Base-by-base conservation (phyloP, 2,113 vertebrate genomes). In the Strigops habroptila region DNA sequence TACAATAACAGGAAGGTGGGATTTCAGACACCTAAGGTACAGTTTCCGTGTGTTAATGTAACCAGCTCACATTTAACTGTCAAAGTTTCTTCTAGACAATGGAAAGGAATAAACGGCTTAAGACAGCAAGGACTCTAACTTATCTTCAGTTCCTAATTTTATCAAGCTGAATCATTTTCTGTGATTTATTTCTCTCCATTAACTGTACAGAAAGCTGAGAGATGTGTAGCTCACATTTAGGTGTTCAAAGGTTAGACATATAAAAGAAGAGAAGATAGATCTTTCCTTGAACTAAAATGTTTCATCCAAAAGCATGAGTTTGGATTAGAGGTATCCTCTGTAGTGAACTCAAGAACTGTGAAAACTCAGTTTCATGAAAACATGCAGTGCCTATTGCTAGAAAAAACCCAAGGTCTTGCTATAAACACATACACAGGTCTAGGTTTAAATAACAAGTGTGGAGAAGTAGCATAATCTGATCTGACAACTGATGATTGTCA, bases 61-160 rank as follows among this genome's bases (percentile, higher is more conserved):
- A 69, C 27, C 44, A 37, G 44, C 55, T 89, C 60, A 43, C 69
- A 68, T 70, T 75, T 55, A 86, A 57, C 78, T 82, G 77, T 78
- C 90, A 71, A 85, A 94, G 57, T 63, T 91, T 92, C 65, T 81
- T 57, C 23, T 0, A 89, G 78, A 93, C 62, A 92, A 93, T 41
- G 81, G 83, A n/a, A 83, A 93, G 88, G 74, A 95, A 89, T 87
- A 86, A 84, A 95, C 23, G 15, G 83, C 89, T 92, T 67, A 43
- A 88, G 90, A 87, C 43, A 82, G 83, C 86, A 87, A 89, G 93
- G 89, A 68, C 65, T 93, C 46, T 70, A 83, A 74, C 19, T 95
- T 84, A 35, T 44, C 89, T 73, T 84, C 74, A 64, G 3, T 59
- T 92, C 64, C 69, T 91, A 78, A 92, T 92, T 91, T 92, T 74